Conservation (phyloP, 2,113 vertebrate genomes). For the Amblyornis subalaris region DNA sequence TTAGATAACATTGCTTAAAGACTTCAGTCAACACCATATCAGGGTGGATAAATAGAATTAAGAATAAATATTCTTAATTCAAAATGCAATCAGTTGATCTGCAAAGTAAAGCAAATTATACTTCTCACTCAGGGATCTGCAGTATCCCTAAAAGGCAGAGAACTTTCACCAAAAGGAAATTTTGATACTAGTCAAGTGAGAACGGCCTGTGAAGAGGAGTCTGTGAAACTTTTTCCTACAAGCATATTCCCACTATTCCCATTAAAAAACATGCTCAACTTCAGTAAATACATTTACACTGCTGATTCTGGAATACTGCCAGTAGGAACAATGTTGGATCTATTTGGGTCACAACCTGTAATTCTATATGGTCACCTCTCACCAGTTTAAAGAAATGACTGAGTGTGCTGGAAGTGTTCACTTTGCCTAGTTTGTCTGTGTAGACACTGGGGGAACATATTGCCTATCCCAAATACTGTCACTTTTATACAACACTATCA, state of each 20-base stretch:
- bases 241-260: not conserved
- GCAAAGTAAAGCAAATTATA: not conserved
- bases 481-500: not conserved
- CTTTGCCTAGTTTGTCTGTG: not conserved
- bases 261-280: not conserved
- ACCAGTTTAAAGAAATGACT: not conserved
- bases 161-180: not conserved
- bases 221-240: not conserved
- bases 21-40: constrained; percentile 8
- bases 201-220: not conserved
- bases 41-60: not conserved
- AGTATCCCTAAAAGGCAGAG: not conserved
- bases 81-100: constrained; percentile 13
- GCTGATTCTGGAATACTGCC: not conserved
- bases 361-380: not conserved
- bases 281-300: not conserved
- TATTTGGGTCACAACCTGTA: not conserved
- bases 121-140: not conserved
- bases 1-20: constrained; percentile 55
- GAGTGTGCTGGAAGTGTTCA: not conserved
- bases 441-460: not conserved
- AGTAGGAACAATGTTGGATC: not conserved
- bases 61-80: constrained; percentile 26
- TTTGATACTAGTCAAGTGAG: not conserved
- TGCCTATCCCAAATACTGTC: not conserved